Evolutionary conservation across 1,140 invertebrate genomes (phyloP), one percentile per base, ranked within the genome.

Genomic region (Steinernema feltiae): DNA sequence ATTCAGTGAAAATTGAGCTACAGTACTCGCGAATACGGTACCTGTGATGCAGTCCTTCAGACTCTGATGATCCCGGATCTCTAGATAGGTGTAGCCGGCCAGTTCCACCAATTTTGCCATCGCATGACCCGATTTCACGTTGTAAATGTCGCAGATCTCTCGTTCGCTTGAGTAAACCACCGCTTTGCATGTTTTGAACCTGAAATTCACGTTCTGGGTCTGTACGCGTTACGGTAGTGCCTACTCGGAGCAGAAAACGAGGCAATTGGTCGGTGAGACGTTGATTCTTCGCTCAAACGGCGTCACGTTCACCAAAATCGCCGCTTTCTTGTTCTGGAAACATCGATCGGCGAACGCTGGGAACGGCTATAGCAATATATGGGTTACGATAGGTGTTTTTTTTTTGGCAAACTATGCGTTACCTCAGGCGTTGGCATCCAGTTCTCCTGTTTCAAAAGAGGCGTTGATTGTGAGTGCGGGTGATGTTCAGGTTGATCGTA

Each of bases 231-330:
- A 41, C 18, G 35, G 35, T 63, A 27, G 24, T n/a, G 53, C 53
- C 53, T 63, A 63, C 53, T 63, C 53, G 3, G 53, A 63, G 24
- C 53, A 63, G 53, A 63, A 63, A 27, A 63, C 24, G 53, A 63
- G 53, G 53, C 53, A 63, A 63, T 63, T 63, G 53, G 53, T 63
- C 2, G 53, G 53, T 3, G 53, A 63, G 2, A 63, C 24, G 24
- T 63, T 63, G 7, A 63, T 63, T 21, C 53, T 63, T 63, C 53
- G 7, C 24, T 63, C 53, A 27, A 63, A 63, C 12, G 53, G 53
- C 15, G 53, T 63, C 3, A 63, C 53, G 24, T 63, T 63, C 3
- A 63, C 53, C 53, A 63, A 63, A 63, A 63, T 63, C 3, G 53
- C 53, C 12, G 15, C 3, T 27, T 27, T 15, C 53, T 63, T 63